Percentiles rank a stretch among this genome's conserved stretches.
Evolutionary conservation across 2,888 invertebrate species (phyloP).

Genomic region (Nysson spinosus): DNA sequence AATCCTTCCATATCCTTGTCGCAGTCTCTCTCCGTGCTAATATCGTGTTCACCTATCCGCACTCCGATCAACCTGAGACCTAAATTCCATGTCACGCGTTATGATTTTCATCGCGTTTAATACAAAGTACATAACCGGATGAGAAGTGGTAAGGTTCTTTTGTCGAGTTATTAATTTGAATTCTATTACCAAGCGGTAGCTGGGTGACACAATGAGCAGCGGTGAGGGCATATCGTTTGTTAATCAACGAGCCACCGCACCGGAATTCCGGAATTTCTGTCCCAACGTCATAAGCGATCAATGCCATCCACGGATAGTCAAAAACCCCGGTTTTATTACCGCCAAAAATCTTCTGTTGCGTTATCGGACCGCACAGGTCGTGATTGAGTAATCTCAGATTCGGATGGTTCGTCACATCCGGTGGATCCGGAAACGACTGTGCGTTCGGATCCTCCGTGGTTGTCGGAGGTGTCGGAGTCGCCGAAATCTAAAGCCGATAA

Average conservation of each 20-base stretch:
- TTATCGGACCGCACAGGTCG: conserved; percentile 80
- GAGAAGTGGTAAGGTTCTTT: no score
- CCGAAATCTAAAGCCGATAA: conserved; percentile 4
- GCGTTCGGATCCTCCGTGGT: neutral
- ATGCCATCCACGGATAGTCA: conserved; percentile 88
- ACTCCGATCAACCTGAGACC: conserved; percentile 76
- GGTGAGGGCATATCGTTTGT: conserved; percentile 79
- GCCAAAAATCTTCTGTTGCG: conserved; percentile 80
- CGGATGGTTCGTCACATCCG: conserved; percentile 74
- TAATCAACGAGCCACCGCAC: conserved; percentile 79
- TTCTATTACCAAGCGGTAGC: conserved; percentile 67
- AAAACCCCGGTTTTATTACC: conserved; percentile 82
- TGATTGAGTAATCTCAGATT: conserved; percentile 74
- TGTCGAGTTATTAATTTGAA: no score
- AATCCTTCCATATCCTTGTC: conserved; percentile 77
- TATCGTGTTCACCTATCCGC: conserved; percentile 82
- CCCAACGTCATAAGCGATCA: conserved; percentile 80
- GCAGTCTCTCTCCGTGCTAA: conserved; percentile 78
- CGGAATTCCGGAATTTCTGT: conserved; percentile 57
- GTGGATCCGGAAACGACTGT: conserved; percentile 57
- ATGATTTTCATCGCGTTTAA: neutral
- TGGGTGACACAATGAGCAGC: conserved; percentile 80
- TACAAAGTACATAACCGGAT: no score
- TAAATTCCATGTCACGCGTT: no score
- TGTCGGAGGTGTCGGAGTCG: neutral